Percentiles rank a stretch among this genome's conserved stretches.
Evolutionary conservation across 2,113 vertebrate genomes (phyloP).

Genomic region (Thalassarche chlororhynchos): DNA sequence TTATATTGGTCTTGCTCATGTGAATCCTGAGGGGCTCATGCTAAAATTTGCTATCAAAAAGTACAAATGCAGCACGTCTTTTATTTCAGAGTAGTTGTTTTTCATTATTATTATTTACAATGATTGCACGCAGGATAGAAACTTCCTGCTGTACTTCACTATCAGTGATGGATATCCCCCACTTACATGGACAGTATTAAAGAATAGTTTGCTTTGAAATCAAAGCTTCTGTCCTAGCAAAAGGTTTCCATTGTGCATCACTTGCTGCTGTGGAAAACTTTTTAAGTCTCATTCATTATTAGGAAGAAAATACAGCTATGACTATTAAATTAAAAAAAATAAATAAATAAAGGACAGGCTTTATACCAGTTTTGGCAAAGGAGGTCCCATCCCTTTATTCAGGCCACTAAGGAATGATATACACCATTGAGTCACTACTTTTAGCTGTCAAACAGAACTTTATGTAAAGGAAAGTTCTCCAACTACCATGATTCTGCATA

Average conservation of each 20-base stretch:
- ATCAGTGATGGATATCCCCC: background rate
- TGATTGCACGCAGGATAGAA: background rate
- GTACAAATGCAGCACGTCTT: background rate
- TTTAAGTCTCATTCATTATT: background rate
- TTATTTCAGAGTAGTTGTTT: background rate
- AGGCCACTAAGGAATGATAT: background rate
- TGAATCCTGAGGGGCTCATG: background rate
- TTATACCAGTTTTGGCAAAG: background rate
- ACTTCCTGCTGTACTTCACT: background rate
- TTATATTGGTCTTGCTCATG: background rate
- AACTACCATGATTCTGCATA: background rate
- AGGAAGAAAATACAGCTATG: background rate
- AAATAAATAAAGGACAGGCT: background rate
- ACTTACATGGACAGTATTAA: background rate
- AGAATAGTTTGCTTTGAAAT: background rate
- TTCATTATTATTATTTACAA: background rate
- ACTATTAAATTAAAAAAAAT: background rate
- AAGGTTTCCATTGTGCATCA: background rate
- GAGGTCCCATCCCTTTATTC: background rate
- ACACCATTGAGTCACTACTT: background rate
- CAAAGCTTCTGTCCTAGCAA: background rate
- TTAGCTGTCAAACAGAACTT: background rate
- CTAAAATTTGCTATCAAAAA: background rate
- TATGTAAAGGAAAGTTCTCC: background rate
- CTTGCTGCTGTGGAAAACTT: background rate